Evolutionary conservation across 2,888 invertebrate species (phyloP).

Genomic region (Gastrophysa polygoni): DNA sequence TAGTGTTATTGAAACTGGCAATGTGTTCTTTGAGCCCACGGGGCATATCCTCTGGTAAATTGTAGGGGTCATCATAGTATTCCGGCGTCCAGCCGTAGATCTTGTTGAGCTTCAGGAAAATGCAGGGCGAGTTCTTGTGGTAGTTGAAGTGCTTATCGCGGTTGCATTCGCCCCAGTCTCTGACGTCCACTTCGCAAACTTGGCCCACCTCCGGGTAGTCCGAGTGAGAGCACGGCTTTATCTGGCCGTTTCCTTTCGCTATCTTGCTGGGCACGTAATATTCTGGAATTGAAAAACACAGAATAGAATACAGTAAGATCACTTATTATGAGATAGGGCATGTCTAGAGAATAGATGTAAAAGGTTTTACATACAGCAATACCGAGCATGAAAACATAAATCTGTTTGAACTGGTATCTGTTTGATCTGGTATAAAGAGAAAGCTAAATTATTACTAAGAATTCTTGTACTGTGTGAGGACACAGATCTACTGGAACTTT

Average conservation of each 20-base stretch:
- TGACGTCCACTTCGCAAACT: slow-evolving; percentile 87
- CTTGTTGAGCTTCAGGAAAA: slow-evolving; percentile 94
- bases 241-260: slow-evolving; percentile 55
- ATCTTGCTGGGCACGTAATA: slow-evolving; percentile 56
- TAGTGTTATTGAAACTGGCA: slow-evolving; percentile 54
- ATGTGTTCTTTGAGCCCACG: slow-evolving; percentile 72
- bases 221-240: slow-evolving; percentile 53
- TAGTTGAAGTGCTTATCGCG: slow-evolving; percentile 88
- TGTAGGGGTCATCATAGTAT: slow-evolving; percentile 74
- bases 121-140: slow-evolving; percentile 90
- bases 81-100: slow-evolving; percentile 90
- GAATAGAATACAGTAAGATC: too few species aligned
- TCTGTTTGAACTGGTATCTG: too few species aligned
- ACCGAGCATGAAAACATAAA: too few species aligned
- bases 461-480: too few species aligned
- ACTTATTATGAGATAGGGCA: too few species aligned
- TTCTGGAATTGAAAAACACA: too few species aligned
- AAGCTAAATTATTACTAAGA: too few species aligned
- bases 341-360: too few species aligned
- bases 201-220: slow-evolving; percentile 61
- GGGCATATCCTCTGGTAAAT: slow-evolving; percentile 79
- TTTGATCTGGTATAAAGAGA: too few species aligned
- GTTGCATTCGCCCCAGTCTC: slow-evolving; percentile 80
- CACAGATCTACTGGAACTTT: too few species aligned
- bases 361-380: too few species aligned